Evolutionary conservation across 1,140 invertebrate genomes (phyloP), one percentile per base, ranked within the genome.

Genomic region (Chelonus insularis): DNA sequence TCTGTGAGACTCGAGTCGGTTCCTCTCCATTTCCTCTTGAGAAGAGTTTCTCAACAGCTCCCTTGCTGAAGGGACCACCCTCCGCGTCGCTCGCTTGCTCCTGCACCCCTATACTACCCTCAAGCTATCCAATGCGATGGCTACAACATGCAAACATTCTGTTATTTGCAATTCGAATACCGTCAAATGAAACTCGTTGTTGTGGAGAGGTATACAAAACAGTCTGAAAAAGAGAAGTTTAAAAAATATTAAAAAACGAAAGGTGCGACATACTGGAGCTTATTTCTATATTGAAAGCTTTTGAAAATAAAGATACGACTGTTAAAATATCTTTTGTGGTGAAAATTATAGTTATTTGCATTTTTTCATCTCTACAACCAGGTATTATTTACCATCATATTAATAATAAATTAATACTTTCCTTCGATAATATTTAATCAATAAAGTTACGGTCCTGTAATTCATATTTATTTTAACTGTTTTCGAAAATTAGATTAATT

Each of bases 161-260:
- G 77, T 68, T 80, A 81, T 81, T 81, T 81, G 79, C 78, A 81
- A 80, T 81, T 81, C 79, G 77, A 81, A 81, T 81, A 74, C 76
- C 76, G 67, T 67, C 66, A 74, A 76, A 74, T 70, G 69, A 65
- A 66, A 70, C 58, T 62, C 65, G 67, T 63, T 66, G 59, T 61
- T 63, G 34, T 39, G 36, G 25, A 61, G 71, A 54, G 63, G 63
- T 56, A 62, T 45, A 48, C 16, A 36, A 59, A 43, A 18, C 8
- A 45, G 47, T 20, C 57, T 29, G 62, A 57, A 66, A 61, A 47
- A 61, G 63, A 60, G 57, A 59, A 61, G 47, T 52, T 43, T 60
- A 62, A 52, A 41, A 56, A 60, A 62, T 62, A 60, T 55, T 57
- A 58, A 66, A 48, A 64, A 7, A 29, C 7, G 25, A 29, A 29